Conservation (phyloP, 2,797 vertebrate species). For the Pogonophryne albipinna region DNA sequence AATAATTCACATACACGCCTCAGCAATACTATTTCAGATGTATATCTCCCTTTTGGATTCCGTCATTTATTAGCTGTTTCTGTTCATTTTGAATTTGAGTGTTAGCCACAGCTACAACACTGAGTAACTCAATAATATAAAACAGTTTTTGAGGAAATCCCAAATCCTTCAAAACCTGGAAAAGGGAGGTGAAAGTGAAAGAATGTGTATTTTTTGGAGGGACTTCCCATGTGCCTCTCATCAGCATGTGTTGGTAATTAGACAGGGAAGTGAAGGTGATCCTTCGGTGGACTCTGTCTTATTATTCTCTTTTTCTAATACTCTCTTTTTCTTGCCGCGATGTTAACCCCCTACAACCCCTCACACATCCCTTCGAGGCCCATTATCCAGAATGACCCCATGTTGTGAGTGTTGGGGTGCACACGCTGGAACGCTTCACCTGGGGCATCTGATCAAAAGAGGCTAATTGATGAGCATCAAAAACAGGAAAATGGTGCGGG, state of each 20-base stretch:
- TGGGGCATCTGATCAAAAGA: slow-evolving; percentile 61
- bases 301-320: slow-evolving; percentile 43
- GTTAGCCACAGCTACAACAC: slow-evolving; percentile 1
- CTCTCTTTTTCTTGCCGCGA: slow-evolving; percentile 33
- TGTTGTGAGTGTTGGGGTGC: slow-evolving; percentile 27
- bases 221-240: slow-evolving; percentile 54
- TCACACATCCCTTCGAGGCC: slow-evolving; percentile 33
- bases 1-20: slow-evolving; percentile 20
- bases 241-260: slow-evolving; percentile 79
- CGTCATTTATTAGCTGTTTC: slow-evolving; percentile 4
- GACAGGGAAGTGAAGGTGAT: slow-evolving; percentile 73
- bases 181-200: slow-evolving; percentile 51
- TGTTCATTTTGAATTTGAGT: slow-evolving; percentile 29
- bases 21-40: slow-evolving; percentile 1
- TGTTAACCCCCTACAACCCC: slow-evolving; percentile 24
- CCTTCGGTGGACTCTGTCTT: slow-evolving; percentile 66
- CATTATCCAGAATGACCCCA: slow-evolving; percentile 50
- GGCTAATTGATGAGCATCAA: slow-evolving; percentile 60
- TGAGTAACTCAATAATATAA: slow-evolving; percentile 38
- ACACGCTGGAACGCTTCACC: slow-evolving; percentile 50
- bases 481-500: slow-evolving; percentile 41
- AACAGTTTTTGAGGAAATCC: slow-evolving; percentile 44
- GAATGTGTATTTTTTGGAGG: slow-evolving; percentile 51
- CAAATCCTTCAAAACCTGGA: slow-evolving; percentile 23
- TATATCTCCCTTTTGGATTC: slow-evolving; percentile 20